Evolutionary conservation across 1,140 invertebrate genomes (phyloP), one percentile per base, ranked within the genome.

Genomic region (Penaeus vannamei): DNA sequence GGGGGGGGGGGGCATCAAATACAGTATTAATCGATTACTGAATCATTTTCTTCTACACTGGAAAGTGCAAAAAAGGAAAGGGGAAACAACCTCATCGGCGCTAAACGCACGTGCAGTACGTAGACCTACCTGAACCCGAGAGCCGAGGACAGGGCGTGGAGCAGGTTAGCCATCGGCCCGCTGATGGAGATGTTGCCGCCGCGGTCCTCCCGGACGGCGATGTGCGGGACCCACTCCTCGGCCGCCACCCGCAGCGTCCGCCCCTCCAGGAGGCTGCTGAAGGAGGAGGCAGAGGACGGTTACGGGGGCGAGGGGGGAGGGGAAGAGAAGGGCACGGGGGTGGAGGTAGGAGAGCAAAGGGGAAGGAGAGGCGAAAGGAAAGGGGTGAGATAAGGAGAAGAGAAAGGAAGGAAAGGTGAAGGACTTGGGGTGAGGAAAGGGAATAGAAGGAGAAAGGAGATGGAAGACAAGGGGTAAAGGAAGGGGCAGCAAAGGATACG

Each of bases 121-220:
- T 69, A 19, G n/a, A 81, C 80, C 85, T 59, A 91, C 91, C 69
- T 87, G 85, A 91, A 91, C 53, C 90, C 82, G 36, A 91, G 85
- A 1, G 91, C 66, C 26, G 53, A 22, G 4, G 91, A 85, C 20
- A 91, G 82, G 60, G 88, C 84, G 2, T 91, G 36, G 23, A 91
- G 87, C 20, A 91, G 86, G 81, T 91, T 91, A n/a, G 91, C 91
- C 91, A 91, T 88, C 60, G 91, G 91, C 23, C 91, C 91, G 7
- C 80, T 72, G 72, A 91, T 90, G 20, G 26, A 59, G 72, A 91
- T 79, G 23, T 85, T 69, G 3, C 85, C 86, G 12, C 60, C 36
- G 2, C 59, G 14, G 23, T 62, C 81, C 72, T 87, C 82, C 8
- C 23, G 62, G 12, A 91, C 85, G 17, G 84, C 76, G 36, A 91